phyloP scores from a whole-genome alignment of 2,888 invertebrate species.

The Prenolepis imparis region DNA sequence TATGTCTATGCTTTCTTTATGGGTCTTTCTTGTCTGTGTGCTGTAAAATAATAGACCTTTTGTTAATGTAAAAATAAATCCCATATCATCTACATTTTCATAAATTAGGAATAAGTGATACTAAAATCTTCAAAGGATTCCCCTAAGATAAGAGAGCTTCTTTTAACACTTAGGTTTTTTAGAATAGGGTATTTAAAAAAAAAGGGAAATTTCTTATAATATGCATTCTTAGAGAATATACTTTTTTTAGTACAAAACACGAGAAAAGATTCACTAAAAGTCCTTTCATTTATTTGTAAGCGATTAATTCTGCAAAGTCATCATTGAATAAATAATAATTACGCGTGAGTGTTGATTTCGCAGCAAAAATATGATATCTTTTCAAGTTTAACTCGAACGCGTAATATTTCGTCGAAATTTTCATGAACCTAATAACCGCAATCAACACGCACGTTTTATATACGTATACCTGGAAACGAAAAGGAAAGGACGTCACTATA shows the following conservation, averaged over 20 bases:
- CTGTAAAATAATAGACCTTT: no score
- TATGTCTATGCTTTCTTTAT: no score
- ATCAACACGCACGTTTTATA: background rate
- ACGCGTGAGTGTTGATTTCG: background rate
- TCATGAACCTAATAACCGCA: background rate
- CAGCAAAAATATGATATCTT: background rate
- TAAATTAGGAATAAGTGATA: no score
- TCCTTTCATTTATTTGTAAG: background rate
- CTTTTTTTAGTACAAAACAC: background rate
- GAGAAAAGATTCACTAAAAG: background rate
- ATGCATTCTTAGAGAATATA: no score
- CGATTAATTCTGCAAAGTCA: constrained; percentile 1
- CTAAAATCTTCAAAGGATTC: no score
- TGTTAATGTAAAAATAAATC: no score
- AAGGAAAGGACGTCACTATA: background rate
- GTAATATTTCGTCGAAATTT: background rate
- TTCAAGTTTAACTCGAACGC: background rate
- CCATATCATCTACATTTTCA: no score
- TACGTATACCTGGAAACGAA: background rate
- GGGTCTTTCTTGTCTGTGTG: no score
- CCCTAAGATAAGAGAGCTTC: no score
- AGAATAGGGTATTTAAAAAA: no score
- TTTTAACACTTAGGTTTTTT: no score
- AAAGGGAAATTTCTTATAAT: no score
- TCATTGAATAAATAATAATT: background rate